Base-by-base conservation (phyloP, 2,797 vertebrate species). In the Fistularia tabacaria region DNA sequence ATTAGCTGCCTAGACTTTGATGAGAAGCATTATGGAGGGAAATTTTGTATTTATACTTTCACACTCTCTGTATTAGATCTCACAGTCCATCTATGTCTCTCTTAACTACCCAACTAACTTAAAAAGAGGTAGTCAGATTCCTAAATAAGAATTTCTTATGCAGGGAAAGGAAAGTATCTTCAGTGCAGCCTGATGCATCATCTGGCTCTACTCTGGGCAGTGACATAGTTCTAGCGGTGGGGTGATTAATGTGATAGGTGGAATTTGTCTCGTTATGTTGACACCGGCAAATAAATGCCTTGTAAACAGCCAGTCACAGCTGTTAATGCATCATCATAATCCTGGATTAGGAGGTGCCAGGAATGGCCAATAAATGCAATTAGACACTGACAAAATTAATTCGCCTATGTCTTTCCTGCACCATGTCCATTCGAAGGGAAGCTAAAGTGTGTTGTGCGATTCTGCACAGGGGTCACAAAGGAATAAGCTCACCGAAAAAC, bases 271-370 rank as follows among this genome's bases (percentile, higher is more conserved):
- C 79, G 74, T 91, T 90, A 89, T 75, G 81, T 85, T 87, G 89
- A 90, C 86, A 86, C 80, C 62, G 51, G 76, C 85, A 91, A 90
- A 92, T 91, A 89, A 91, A 91, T 92, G 86, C 87, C 87, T 89
- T 89, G 89, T 92, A 92, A 92, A 92, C 90, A 91, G 85, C 77
- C 87, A 87, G 87, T 85, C 85, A 76, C 87, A 86, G 90, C 86
- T 88, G 85, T 87, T 90, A 91, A 91, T 91, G 89, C 84, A 91
- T 91, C 90, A 90, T 92, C 87, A 91, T 91, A 92, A 91, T 89
- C 88, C 89, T 79, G 86, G 89, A 92, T 92, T 92, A 92, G 85
- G 81, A 87, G 84, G 82, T 87, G 84, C 83, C 81, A 86, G 82
- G 83, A 88, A 87, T 80, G 84, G 86, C 88, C 89, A 90, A 91